phyloP scores from a whole-genome alignment of 2,888 invertebrate genomes.

The Drepanosiphum platanoidis region DNA sequence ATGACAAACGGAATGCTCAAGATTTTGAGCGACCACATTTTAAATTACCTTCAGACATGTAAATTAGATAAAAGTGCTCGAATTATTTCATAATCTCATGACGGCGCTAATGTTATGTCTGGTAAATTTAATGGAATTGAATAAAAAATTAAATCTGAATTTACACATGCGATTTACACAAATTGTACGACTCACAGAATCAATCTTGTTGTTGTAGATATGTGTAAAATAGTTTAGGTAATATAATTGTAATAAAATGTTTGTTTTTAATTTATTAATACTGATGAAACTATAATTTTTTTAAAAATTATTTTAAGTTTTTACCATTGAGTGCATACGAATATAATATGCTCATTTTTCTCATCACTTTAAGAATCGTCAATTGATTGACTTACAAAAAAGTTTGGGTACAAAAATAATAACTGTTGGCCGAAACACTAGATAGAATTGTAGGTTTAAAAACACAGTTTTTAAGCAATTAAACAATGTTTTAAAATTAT shows the following conservation, averaged over 20 bases:
- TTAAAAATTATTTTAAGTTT: too few relatives aligned
- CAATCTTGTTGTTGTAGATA: not conserved
- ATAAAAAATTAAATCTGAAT: constrained; percentile 2
- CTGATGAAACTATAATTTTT: not conserved
- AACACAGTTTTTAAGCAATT: not conserved
- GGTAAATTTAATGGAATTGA: constrained; percentile 23
- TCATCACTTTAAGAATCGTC: not conserved
- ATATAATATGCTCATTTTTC: constrained; percentile 10
- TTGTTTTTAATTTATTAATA: not conserved
- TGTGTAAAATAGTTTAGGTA: constrained; percentile 21
- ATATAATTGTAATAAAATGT: not conserved
- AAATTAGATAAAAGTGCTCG: not conserved
- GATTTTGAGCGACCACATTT: not conserved
- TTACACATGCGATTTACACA: not conserved
- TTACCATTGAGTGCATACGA: not conserved
- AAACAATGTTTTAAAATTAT: constrained; percentile 18
- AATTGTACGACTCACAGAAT: constrained; percentile 15
- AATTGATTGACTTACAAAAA: constrained; percentile 15
- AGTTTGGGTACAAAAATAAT: not conserved
- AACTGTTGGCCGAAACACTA: not conserved
- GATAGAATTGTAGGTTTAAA: constrained; percentile 1
- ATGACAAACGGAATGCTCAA: not conserved
- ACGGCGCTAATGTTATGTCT: constrained; percentile 1
- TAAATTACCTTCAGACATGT: not conserved
- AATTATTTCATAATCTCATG: constrained; percentile 16